A percentile compares a stretch with the other conserved stretches of the same genome.
phyloP scores from a whole-genome alignment of 1,140 invertebrate species.

The Belonocnema kinseyi region DNA sequence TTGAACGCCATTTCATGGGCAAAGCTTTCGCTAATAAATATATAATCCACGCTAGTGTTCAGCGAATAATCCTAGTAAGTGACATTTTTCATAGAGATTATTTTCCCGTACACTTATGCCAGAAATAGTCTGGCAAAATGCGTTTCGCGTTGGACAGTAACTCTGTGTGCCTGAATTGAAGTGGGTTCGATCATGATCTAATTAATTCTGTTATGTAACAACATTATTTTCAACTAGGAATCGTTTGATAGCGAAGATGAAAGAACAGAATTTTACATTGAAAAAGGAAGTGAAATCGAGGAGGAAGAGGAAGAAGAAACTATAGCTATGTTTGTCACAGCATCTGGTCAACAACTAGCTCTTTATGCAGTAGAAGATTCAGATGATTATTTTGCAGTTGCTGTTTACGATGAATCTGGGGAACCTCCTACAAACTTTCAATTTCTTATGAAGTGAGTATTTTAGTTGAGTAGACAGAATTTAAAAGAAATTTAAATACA shows the following conservation, averaged over 20 bases:
- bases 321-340: slow-evolving; percentile 72
- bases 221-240: neutral
- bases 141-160: too few species aligned
- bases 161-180: neutral
- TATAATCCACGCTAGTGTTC: too few species aligned
- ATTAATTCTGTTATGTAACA: too few species aligned
- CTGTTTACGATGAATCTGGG: slow-evolving; percentile 71
- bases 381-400: slow-evolving; percentile 72
- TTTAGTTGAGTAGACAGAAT: neutral
- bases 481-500: neutral
- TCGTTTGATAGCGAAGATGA: slow-evolving; percentile 5
- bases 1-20: too few species aligned
- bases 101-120: too few species aligned
- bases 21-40: too few species aligned
- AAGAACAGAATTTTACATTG: slow-evolving; percentile 10
- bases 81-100: too few species aligned
- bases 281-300: slow-evolving; percentile 33
- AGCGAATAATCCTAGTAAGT: too few species aligned
- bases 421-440: slow-evolving; percentile 70
- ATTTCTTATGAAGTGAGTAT: slow-evolving; percentile 68
- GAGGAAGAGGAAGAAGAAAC: slow-evolving; percentile 66
- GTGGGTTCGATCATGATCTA: neutral
- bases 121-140: neutral
- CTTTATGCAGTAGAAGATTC: slow-evolving; percentile 73
- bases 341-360: slow-evolving; percentile 69